A percentile compares a stretch with the other conserved stretches of the same genome.
Evolutionary conservation across 2,113 vertebrate species (phyloP).

Genomic region (Clupea harengus): DNA sequence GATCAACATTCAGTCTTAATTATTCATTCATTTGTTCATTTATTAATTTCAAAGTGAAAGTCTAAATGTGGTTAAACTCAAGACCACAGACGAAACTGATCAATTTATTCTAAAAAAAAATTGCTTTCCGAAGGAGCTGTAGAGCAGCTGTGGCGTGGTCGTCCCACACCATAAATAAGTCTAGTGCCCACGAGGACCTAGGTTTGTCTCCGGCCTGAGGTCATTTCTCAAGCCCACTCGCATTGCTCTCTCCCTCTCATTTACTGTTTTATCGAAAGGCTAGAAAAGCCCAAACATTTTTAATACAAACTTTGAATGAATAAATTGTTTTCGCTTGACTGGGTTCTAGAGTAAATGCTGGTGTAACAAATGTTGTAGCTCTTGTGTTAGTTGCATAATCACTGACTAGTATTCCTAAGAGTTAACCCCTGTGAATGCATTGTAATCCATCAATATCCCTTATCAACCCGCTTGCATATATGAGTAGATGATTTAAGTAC

Average conservation of each 20-base stretch:
- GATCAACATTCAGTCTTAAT: not conserved
- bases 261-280: too few species aligned
- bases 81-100: not conserved
- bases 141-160: too few species aligned
- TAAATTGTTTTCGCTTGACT: not conserved
- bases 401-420: not conserved
- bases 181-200: too few species aligned
- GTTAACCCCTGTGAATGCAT: not conserved
- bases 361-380: not conserved
- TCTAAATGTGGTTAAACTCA: not conserved
- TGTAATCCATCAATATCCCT: not conserved
- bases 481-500: not conserved
- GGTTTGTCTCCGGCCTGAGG: too few species aligned
- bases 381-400: not conserved
- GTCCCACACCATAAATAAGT: too few species aligned
- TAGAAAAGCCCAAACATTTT: too few species aligned
- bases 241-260: too few species aligned
- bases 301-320: too few species aligned
- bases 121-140: too few species aligned
- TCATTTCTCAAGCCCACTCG: too few species aligned
- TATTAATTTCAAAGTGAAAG: not conserved
- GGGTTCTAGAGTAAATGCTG: not conserved
- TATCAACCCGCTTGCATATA: not conserved
- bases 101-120: not conserved
- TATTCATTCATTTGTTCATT: not conserved